Evolutionary conservation across 2,888 invertebrate species (phyloP).

Genomic region (Aporophyla nigra): DNA sequence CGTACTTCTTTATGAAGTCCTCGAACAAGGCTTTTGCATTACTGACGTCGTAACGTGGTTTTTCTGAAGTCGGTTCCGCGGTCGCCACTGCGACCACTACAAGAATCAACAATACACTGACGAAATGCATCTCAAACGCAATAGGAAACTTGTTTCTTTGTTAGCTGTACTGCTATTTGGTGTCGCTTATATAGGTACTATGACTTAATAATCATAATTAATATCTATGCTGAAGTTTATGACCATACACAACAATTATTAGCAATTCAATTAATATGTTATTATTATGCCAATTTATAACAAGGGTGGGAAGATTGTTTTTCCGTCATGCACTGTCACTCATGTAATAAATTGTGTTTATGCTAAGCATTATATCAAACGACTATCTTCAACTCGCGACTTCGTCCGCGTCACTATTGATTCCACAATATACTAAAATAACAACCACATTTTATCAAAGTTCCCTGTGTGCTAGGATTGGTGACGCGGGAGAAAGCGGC

Average conservation of each 20-base stretch:
- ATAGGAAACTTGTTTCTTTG: conserved; percentile 9
- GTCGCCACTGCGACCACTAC: conserved; percentile 57
- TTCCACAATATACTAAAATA: too few species aligned
- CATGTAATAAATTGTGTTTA: neutral
- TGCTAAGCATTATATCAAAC: too few species aligned
- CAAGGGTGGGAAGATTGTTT: neutral
- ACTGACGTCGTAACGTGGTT: conserved; percentile 66
- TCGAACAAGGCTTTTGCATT: conserved; percentile 71
- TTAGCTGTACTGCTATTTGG: neutral
- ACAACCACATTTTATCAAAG: too few species aligned
- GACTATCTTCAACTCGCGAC: too few species aligned
- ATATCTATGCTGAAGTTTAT: conserved; percentile 4
- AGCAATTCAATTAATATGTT: neutral
- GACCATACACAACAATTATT: neutral
- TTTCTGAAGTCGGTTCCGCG: conserved; percentile 7
- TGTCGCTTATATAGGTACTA: conserved; percentile 24
- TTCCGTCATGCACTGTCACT: conserved; percentile 1
- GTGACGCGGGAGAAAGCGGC: neutral
- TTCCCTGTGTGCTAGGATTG: too few species aligned
- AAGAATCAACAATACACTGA: conserved; percentile 48
- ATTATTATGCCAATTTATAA: neutral
- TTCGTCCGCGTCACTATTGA: too few species aligned
- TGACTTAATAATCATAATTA: conserved; percentile 12
- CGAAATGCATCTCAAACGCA: conserved; percentile 31
- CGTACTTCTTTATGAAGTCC: conserved; percentile 69